These are phyloP conservation scores for Formica selysi DNA, from an alignment of 1,140 invertebrate genomes.

Conservation along the genomic window DNA sequence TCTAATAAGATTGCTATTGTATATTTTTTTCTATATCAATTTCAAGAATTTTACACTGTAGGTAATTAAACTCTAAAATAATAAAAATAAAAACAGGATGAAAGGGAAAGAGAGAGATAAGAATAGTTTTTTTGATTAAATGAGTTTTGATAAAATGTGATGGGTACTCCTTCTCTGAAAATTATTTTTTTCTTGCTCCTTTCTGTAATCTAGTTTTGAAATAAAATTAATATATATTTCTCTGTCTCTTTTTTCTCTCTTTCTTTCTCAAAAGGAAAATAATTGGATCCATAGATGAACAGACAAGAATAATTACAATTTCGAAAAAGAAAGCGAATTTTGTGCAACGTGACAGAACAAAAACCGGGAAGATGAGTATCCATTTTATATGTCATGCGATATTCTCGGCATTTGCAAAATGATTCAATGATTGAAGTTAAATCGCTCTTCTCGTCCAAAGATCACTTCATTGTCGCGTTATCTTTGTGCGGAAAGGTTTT, in stretches of 20 bases:
- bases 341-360: conserved; percentile 4
- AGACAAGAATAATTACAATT: conserved; percentile 7
- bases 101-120: not conserved
- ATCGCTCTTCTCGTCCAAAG: conserved; percentile 44
- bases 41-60: not conserved
- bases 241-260: no score
- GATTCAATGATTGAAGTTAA: conserved; percentile 35
- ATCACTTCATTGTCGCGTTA: conserved; percentile 36
- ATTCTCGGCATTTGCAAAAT: conserved; percentile 1
- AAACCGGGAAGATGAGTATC: conserved; percentile 20
- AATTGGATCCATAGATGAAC: not conserved
- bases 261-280: not conserved
- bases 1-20: not conserved
- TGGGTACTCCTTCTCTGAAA: not conserved
- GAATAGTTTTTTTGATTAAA: not conserved
- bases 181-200: not conserved
- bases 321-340: conserved; percentile 8
- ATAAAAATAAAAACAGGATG: not conserved
- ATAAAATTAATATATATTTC: not conserved
- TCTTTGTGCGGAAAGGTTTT: conserved; percentile 24
- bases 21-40: conserved; percentile 18
- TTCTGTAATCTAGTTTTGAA: not conserved
- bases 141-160: not conserved
- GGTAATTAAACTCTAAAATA: not conserved
- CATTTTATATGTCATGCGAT: conserved; percentile 36